phyloP scores from a whole-genome alignment of 2,797 vertebrate species.

The Anniella stebbinsi region DNA sequence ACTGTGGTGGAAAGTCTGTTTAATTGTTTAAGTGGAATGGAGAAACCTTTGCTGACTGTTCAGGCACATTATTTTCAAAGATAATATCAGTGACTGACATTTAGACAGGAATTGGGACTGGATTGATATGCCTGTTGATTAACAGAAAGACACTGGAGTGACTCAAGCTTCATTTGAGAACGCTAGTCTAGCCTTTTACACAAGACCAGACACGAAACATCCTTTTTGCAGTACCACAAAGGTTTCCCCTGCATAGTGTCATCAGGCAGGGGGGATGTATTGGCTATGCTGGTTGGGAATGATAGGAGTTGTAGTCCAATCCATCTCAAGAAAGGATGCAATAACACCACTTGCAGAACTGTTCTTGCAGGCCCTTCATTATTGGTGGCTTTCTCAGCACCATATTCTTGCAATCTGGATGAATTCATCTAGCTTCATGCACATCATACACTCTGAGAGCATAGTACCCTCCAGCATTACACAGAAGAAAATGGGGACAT shows the following conservation, averaged over 20 bases:
- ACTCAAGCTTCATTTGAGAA: neutral
- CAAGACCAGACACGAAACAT: slow-evolving; percentile 24
- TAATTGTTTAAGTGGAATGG: slow-evolving; percentile 46
- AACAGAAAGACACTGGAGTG: slow-evolving; percentile 9
- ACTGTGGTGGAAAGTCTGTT: slow-evolving; percentile 26
- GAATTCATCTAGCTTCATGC: too few relatives aligned
- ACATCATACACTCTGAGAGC: neutral
- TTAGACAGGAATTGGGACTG: neutral
- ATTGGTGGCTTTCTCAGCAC: neutral
- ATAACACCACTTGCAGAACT: neutral
- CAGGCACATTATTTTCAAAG: slow-evolving; percentile 40
- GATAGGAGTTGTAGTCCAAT: too few relatives aligned
- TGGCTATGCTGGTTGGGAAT: too few relatives aligned
- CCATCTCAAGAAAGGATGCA: too few relatives aligned
- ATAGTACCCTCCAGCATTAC: neutral
- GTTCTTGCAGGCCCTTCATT: neutral
- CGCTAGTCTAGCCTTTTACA: neutral
- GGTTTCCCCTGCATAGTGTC: neutral
- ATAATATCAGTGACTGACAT: neutral
- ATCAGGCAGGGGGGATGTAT: neutral
- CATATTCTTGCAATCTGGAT: neutral
- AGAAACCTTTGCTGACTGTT: slow-evolving; percentile 34
- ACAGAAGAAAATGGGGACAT: neutral
- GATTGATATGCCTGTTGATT: neutral
- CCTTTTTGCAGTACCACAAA: neutral